These are phyloP conservation scores for Latrodectus hesperus DNA, from an alignment of 2,888 invertebrate genomes.

Conservation along the genomic window DNA sequence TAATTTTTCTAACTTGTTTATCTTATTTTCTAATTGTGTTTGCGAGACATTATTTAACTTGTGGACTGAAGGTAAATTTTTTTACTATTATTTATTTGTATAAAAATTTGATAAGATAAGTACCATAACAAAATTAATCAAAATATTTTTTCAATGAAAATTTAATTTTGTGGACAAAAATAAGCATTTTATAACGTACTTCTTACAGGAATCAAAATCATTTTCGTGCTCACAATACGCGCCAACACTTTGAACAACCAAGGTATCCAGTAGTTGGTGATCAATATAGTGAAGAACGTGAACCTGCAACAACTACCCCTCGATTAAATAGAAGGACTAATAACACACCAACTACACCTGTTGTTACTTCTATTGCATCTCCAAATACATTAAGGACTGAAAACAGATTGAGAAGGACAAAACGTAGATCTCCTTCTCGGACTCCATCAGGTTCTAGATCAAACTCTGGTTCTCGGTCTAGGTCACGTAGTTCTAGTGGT, in stretches of 20 bases:
- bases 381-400: slow-evolving; percentile 59
- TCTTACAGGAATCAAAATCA: slow-evolving; percentile 70
- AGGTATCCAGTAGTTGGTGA: slow-evolving; percentile 58
- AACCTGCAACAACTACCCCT: slow-evolving; percentile 39
- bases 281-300: slow-evolving; percentile 68
- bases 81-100: too few relatives aligned
- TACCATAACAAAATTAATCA: too few relatives aligned
- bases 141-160: too few relatives aligned
- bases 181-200: too few relatives aligned
- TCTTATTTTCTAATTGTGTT: too few relatives aligned
- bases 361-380: slow-evolving; percentile 62
- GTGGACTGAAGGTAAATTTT: too few relatives aligned
- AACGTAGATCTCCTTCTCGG: slow-evolving; percentile 72
- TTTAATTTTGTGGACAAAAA: too few relatives aligned
- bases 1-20: too few relatives aligned
- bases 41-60: too few relatives aligned
- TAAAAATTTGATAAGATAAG: too few relatives aligned
- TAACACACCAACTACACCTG: slow-evolving; percentile 44
- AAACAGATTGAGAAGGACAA: slow-evolving; percentile 55
- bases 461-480: slow-evolving; percentile 72
- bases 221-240: slow-evolving; percentile 71
- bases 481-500: slow-evolving; percentile 73
- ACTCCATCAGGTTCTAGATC: slow-evolving; percentile 72
- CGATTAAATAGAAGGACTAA: slow-evolving; percentile 63
- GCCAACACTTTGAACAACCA: slow-evolving; percentile 70